Evolutionary conservation across 1,140 invertebrate genomes (phyloP), one percentile per base, ranked within the genome.

Genomic region (Tenebrio molitor): DNA sequence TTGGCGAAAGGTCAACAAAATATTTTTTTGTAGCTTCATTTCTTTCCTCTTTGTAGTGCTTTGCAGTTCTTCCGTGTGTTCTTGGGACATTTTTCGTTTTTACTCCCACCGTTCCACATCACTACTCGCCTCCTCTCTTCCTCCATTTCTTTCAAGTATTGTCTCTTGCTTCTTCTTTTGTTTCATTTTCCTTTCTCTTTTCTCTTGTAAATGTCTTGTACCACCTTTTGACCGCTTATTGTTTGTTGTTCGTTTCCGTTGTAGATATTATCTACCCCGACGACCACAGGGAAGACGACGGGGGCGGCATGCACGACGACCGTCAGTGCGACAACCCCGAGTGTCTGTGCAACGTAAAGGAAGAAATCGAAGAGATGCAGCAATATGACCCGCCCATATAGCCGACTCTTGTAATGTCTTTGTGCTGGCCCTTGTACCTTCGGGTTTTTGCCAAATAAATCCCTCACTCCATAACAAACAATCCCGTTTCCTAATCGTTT

Each of bases 311-410:
- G n/a, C 19, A n/a, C 29, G 17, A 53, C 8, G 29, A 34, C 2
- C 36, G 34, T 2, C 42, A 69, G 14, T 72, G 72, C 15, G 67
- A 70, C 29, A 73, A 73, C 50, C 72, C 72, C 1, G 58, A 73
- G 2, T 73, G 72, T 36, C 50, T 73, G 0, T 73, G 72, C 15
- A 69, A 73, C 21, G 36, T 70, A 14, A 70, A 73, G 19, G 46
- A 62, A 39, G 71, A 73, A 25, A 64, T 64, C 14, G 15, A 36
- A 17, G 62, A 64, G 21, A 41, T 36, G 10, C 23, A 25, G 16
- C 19, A 53, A 5, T 7, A 21, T 19, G 42, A 46, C 17, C 12
- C 12, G 7, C 42, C 42, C 1, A 46, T 50, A 17, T 58, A 29
- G 23, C 12, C 5, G 12, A n/a, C 10, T 10, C 10, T 39, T 39